Evolutionary conservation across 2,113 vertebrate genomes (phyloP), one percentile per base, ranked within the genome.

Genomic region (Syngnathoides biaculeatus): DNA sequence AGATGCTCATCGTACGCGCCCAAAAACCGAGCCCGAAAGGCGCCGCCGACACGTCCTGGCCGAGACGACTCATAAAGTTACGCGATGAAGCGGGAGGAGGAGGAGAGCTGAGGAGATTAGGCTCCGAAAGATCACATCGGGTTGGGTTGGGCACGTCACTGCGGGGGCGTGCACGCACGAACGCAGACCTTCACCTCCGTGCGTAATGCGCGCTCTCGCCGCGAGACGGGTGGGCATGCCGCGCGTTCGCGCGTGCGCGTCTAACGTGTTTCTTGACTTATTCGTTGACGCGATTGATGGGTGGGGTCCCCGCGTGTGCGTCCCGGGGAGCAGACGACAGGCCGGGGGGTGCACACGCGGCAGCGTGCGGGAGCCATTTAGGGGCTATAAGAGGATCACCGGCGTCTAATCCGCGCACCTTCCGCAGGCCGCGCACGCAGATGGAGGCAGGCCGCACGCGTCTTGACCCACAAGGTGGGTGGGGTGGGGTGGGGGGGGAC

Each of bases 351-450:
- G 20, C 48, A 20, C 48, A 50, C 10, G 82, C 69, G 70, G 77
- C 68, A 84, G 74, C 83, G 76, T 64, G 30, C 30, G 30, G 78
- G 82, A 75, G 83, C 83, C 88, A 89, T 89, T 88, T 90, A 83
- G 84, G 77, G 86, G 60, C 39, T 62, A 81, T 93, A 93, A 94
- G 92, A 92, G 88, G 93, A 94, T 94, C 89, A 94, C 76, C 65
- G 71, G 75, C 77, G 77, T 90, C 87, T 93, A 92, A 92, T 92
- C 90, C 87, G 84, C 84, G 19, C 87, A 72, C 75, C 4, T 35
- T 35, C 30, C 79, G 79, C 79, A 82, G 82, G 74, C 87, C 73
- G 71, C 81, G 81, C 83, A 82, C 83, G 73, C 90, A 92, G 91
- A 92, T 91, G 89, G 92, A 89, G 82, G 78, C 71, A 89, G 82